These are phyloP conservation scores for Leucopternis melanops DNA, from an alignment of 2,113 vertebrate genomes.

Conservation along the genomic window DNA sequence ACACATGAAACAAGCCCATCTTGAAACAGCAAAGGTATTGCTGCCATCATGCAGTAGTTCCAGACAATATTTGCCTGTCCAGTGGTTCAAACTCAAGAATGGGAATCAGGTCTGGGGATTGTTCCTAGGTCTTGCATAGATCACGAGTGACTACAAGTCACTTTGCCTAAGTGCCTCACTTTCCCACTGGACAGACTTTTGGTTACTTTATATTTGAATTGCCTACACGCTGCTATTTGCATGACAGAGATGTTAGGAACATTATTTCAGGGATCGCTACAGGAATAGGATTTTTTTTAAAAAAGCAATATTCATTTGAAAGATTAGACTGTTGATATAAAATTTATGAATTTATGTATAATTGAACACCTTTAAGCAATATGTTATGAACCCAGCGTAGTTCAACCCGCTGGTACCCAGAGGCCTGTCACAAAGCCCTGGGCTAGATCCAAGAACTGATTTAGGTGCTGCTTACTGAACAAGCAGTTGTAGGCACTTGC, in stretches of 20 bases:
- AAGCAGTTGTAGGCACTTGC: conserved; percentile 21
- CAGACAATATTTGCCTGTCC: conserved; percentile 12
- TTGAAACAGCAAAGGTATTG: not conserved
- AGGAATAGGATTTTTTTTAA: conserved; percentile 7
- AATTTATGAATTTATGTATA: conserved; percentile 34
- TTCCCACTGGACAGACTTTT: conserved; percentile 39
- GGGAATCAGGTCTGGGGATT: not conserved
- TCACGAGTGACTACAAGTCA: conserved; percentile 4
- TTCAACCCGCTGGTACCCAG: conserved; percentile 2
- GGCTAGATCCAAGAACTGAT: conserved; percentile 60
- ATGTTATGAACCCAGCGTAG: not conserved
- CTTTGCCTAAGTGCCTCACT: conserved; percentile 64
- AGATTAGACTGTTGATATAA: conserved; percentile 50
- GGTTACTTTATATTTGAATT: conserved; percentile 36
- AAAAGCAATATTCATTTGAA: conserved; percentile 62
- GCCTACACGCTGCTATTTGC: conserved; percentile 59
- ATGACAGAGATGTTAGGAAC: conserved; percentile 45
- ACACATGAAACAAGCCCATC: not conserved
- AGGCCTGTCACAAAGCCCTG: conserved; percentile 36
- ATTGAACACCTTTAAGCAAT: conserved; percentile 46
- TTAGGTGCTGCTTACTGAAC: conserved; percentile 44
- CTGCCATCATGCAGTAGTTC: not conserved
- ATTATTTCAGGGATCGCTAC: conserved; percentile 64
- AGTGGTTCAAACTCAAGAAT: conserved; percentile 44
- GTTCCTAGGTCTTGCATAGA: conserved; percentile 21